Evolutionary conservation across 2,888 invertebrate genomes (phyloP).

Genomic region (Lepidocyrtinus sp.): DNA sequence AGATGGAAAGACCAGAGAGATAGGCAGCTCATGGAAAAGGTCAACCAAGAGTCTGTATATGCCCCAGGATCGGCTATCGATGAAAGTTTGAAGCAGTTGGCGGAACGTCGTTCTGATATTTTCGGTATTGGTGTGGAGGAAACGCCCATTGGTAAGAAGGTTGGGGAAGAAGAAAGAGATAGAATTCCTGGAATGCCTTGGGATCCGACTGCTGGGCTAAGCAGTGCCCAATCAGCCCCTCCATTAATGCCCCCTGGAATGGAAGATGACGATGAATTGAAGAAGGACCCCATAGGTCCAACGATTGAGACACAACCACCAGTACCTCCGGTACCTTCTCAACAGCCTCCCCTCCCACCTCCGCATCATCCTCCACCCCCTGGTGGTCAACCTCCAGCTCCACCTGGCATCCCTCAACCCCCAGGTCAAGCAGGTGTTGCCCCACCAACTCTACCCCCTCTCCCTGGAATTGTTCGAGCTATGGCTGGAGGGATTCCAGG

Average conservation of each 20-base stretch:
- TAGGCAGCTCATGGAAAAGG: conserved; percentile 92
- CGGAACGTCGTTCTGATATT: conserved; percentile 99
- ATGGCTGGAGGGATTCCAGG: conserved; percentile 50
- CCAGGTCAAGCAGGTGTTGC: conserved; percentile 30
- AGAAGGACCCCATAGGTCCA: conserved; percentile 71
- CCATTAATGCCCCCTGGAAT: conserved; percentile 70
- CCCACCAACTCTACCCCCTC: conserved; percentile 71
- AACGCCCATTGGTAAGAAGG: conserved; percentile 98
- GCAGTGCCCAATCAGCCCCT: conserved; percentile 69
- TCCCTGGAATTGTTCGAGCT: conserved; percentile 72
- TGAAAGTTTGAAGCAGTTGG: conserved; percentile 93
- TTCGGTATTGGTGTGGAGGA: conserved; percentile 99
- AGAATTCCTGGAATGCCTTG: conserved; percentile 69
- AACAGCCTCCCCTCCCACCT: conserved; percentile 69
- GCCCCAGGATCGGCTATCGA: conserved; percentile 87
- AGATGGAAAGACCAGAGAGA: conserved; percentile 98
- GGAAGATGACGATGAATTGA: conserved; percentile 73
- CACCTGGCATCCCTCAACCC: conserved; percentile 62
- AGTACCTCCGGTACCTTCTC: conserved; percentile 55
- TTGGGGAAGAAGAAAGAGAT: conserved; percentile 82
- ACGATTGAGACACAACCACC: conserved; percentile 48
- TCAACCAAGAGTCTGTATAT: conserved; percentile 90
- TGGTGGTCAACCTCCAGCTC: conserved; percentile 61
- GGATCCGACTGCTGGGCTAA: conserved; percentile 61
- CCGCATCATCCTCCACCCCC: conserved; percentile 65